These are phyloP conservation scores for Anadara kagoshimensis DNA, from an alignment of 1,140 invertebrate species.

Conservation along the genomic window DNA sequence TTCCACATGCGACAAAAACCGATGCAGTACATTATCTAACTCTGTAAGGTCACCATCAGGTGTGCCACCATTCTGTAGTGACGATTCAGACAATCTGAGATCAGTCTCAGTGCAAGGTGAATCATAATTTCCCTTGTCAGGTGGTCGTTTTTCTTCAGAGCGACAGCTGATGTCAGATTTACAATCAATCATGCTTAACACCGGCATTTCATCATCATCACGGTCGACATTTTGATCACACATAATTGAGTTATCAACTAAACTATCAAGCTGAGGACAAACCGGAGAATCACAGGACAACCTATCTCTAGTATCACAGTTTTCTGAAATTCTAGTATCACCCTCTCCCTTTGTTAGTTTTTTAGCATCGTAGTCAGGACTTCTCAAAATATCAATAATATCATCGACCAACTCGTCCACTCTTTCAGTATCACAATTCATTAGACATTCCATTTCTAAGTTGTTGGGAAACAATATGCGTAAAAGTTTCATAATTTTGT, in stretches of 20 bases:
- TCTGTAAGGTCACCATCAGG: too few relatives aligned
- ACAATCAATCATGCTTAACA: too few relatives aligned
- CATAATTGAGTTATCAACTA: conserved; percentile 2
- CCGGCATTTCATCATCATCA: not conserved
- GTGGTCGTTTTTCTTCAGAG: too few relatives aligned
- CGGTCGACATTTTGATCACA: conserved; percentile 1
- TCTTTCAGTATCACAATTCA: conserved; percentile 35
- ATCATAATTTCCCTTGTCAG: too few relatives aligned
- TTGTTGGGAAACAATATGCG: conserved; percentile 20
- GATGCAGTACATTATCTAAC: too few relatives aligned
- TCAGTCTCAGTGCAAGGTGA: too few relatives aligned
- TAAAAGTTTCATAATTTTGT: conserved; percentile 35
- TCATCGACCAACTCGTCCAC: conserved; percentile 35
- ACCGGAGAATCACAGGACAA: not conserved
- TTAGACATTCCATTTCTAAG: conserved; percentile 18
- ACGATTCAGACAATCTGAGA: too few relatives aligned
- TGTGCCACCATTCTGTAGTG: too few relatives aligned
- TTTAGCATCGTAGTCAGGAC: conserved; percentile 10
- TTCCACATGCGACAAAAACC: too few relatives aligned
- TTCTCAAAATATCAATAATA: conserved; percentile 24
- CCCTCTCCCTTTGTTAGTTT: not conserved
- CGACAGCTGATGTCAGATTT: too few relatives aligned
- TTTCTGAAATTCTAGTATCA: not conserved
- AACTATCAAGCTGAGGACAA: conserved; percentile 1
- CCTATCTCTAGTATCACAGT: not conserved